Percentiles rank a stretch among this genome's conserved stretches.
phyloP scores from a whole-genome alignment of 2,797 vertebrate species.

The Micropoecilia bifurca region DNA sequence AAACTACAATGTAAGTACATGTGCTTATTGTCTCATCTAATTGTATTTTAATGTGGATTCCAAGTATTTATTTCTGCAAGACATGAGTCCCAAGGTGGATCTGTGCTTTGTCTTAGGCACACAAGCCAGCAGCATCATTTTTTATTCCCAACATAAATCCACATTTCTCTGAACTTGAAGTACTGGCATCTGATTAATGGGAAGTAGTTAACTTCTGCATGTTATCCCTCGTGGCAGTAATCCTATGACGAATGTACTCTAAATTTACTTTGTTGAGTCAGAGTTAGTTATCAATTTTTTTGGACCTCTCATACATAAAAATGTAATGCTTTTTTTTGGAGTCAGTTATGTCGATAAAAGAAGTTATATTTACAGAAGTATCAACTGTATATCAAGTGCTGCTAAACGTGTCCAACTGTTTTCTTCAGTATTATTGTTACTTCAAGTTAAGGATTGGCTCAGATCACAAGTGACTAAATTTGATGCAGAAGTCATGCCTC shows the following conservation, averaged over 20 bases:
- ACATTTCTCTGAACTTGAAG: constrained; percentile 47
- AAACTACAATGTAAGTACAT: background rate
- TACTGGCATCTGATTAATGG: constrained; percentile 54
- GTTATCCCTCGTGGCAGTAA: constrained; percentile 48
- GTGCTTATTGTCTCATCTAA: background rate
- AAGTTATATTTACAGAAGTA: background rate
- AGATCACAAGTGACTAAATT: background rate
- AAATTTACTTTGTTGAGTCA: constrained; percentile 47
- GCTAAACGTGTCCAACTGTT: background rate
- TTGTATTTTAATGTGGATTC: constrained; percentile 6
- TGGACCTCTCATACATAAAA: constrained; percentile 10
- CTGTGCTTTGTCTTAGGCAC: constrained; percentile 21
- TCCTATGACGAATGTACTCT: constrained; percentile 48
- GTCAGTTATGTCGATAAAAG: background rate
- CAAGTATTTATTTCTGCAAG: constrained; percentile 9
- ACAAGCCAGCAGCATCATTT: constrained; percentile 40
- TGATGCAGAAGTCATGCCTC: background rate
- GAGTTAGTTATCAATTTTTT: constrained; percentile 26
- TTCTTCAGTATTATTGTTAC: background rate
- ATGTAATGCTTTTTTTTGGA: constrained; percentile 4
- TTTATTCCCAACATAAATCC: constrained; percentile 41
- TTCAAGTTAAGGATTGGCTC: background rate
- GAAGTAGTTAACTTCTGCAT: constrained; percentile 46
- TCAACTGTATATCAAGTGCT: background rate
- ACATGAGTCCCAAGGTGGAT: background rate